These are phyloP conservation scores for Channallabes apus DNA, from an alignment of 2,797 vertebrate species.

Conservation along the genomic window DNA sequence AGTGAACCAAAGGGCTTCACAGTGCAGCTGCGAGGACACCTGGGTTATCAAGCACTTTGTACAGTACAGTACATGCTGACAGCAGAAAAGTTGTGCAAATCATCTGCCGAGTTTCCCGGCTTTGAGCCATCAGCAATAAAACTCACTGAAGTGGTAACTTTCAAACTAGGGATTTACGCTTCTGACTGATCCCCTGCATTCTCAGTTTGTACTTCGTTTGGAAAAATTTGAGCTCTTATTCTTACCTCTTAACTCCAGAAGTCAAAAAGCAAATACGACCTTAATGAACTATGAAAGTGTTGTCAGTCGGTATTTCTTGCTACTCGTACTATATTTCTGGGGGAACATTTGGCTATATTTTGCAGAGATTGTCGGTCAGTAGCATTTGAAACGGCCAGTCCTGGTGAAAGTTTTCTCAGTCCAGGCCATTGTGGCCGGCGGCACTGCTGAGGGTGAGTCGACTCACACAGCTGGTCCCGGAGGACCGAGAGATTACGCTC, in stretches of 20 bases:
- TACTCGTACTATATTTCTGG: background rate
- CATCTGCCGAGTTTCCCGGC: background rate
- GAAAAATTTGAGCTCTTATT: background rate
- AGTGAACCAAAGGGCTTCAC: background rate
- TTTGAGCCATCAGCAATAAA: background rate
- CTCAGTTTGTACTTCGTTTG: background rate
- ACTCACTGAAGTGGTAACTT: constrained; percentile 2
- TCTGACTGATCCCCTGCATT: constrained; percentile 9
- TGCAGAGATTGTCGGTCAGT: constrained; percentile 5
- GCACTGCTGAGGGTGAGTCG: constrained; percentile 11
- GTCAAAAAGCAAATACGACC: constrained; percentile 28
- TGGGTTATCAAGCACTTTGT: constrained; percentile 37
- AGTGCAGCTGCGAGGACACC: constrained; percentile 9
- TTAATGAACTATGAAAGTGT: background rate
- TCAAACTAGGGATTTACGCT: background rate
- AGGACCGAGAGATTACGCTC: constrained; percentile 45
- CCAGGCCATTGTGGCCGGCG: constrained; percentile 36
- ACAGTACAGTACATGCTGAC: constrained; percentile 66
- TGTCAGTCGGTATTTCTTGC: background rate
- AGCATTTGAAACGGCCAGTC: background rate
- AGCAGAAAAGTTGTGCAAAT: constrained; percentile 61
- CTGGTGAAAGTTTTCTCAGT: constrained; percentile 37
- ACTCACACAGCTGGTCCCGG: constrained; percentile 43
- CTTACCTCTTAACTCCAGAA: background rate
- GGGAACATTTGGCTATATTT: background rate